phyloP scores from a whole-genome alignment of 2,888 invertebrate species.

The Tachystola acroxantha region DNA sequence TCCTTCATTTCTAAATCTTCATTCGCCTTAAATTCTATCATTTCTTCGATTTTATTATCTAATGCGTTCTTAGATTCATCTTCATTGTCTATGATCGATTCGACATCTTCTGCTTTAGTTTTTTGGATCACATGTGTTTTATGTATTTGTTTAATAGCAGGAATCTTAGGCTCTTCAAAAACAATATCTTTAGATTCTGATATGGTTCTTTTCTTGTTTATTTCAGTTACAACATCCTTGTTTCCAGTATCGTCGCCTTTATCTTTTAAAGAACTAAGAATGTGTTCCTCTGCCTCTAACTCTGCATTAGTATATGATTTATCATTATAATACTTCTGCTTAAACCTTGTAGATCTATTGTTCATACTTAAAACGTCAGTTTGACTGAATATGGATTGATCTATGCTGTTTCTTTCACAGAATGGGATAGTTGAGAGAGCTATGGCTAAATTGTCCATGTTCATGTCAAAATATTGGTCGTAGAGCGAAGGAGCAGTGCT shows the following conservation, averaged over 20 bases:
- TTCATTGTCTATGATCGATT: too few species aligned
- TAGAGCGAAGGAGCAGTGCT: slow-evolving; percentile 51
- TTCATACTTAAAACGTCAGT: slow-evolving; percentile 57
- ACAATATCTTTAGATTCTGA: slow-evolving; percentile 5
- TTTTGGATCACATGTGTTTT: too few species aligned
- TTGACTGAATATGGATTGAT: slow-evolving; percentile 45
- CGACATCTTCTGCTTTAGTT: too few species aligned
- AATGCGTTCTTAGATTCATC: too few species aligned
- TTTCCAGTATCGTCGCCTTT: slow-evolving; percentile 10
- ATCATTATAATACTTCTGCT: slow-evolving; percentile 60
- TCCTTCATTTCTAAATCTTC: too few species aligned
- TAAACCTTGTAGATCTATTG: slow-evolving; percentile 53
- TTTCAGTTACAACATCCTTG: slow-evolving; percentile 4
- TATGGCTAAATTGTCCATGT: slow-evolving; percentile 51
- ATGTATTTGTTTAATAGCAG: too few species aligned
- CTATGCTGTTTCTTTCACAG: slow-evolving; percentile 56
- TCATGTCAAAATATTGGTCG: slow-evolving; percentile 66
- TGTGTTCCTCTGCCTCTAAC: slow-evolving; percentile 44
- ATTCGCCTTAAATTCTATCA: too few species aligned
- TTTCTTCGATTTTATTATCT: too few species aligned
- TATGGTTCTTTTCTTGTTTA: slow-evolving; percentile 1
- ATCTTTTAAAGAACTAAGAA: slow-evolving; percentile 23
- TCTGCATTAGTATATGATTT: slow-evolving; percentile 51
- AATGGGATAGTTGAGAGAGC: slow-evolving; percentile 62
- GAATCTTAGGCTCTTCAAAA: background rate